Evolutionary conservation across 2,113 vertebrate species (phyloP), one percentile per base, ranked within the genome.

Genomic region (Lethenteron camtschaticum): DNA sequence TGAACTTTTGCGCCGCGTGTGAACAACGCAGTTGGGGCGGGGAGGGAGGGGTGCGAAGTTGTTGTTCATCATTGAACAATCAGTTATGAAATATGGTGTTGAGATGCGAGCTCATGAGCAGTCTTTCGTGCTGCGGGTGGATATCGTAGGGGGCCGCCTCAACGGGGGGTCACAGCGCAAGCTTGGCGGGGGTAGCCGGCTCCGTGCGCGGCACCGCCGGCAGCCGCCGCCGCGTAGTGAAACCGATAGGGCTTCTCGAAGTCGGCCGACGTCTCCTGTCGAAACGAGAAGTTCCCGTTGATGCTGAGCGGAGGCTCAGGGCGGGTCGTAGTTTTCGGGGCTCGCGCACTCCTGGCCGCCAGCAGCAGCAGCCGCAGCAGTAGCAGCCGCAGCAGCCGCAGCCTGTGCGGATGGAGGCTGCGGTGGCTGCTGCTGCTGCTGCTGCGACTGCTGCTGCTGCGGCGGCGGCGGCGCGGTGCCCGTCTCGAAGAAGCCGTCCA

Each of bases 251-350:
- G 84, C 79, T 95, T 95, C 75, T 95, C 90, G 75, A 89, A 92
- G 63, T 96, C 90, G 8, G 81, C 60, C 73, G 77, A 75, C 74
- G 81, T 80, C 75, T 96, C 94, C 56, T 95, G 91, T 76, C 95
- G 96, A 83, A 88, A 96, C 75, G 90, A 86, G 83, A 97, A 97
- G 83, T 90, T 96, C 72, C 94, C 94, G 57, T 92, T 96, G 78
- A 97, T 84, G 82, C 94, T 97, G 72, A 97, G 82, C 2, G 94
- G 94, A 1, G 94, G 75, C 91, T 97, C 72, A 96, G 86, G 94
- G 94, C 20, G 84, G 89, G 76, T 97, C 91, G 63, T 95, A 96
- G 11, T 85, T 66, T 66, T n/a, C 81, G 2, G 88, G 89, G 72
- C 85, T 87, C 71, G 83, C 78, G 78, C 86, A 85, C 57, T 96